phyloP scores from a whole-genome alignment of 2,888 invertebrate genomes.

The Theodoxus fluviatilis region DNA sequence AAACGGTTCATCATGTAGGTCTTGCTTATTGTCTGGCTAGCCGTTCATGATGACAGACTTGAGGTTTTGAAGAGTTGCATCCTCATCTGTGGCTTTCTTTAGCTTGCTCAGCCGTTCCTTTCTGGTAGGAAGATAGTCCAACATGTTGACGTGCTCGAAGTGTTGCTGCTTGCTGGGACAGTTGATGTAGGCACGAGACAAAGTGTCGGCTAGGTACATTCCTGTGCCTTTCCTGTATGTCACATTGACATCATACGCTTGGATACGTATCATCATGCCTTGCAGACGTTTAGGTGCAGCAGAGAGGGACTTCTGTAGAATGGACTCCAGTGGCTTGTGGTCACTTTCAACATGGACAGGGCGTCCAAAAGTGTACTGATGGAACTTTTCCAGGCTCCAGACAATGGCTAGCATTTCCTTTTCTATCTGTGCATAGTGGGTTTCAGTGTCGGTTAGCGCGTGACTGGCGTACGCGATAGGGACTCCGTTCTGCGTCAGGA shows the following conservation, averaged over 20 bases:
- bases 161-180: not conserved
- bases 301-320: constrained; percentile 32
- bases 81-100: constrained; percentile 28
- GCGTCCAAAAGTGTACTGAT: constrained; percentile 35
- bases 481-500: constrained; percentile 33
- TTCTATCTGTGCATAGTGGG: constrained; percentile 39
- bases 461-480: constrained; percentile 35
- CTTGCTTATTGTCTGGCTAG: constrained; percentile 29
- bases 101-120: constrained; percentile 25
- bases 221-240: constrained; percentile 31
- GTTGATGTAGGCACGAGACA: constrained; percentile 28
- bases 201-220: constrained; percentile 32
- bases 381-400: constrained; percentile 33
- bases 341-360: constrained; percentile 30
- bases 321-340: constrained; percentile 36
- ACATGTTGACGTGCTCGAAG: constrained; percentile 24
- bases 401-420: constrained; percentile 37
- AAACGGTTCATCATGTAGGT: constrained; percentile 21
- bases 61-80: constrained; percentile 33
- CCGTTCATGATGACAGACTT: constrained; percentile 28
- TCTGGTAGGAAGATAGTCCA: constrained; percentile 27
- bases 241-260: constrained; percentile 31
- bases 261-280: constrained; percentile 38
- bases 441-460: constrained; percentile 32
- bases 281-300: constrained; percentile 35